These are phyloP conservation scores for Agapornis roseicollis DNA, from an alignment of 2,113 vertebrate species.

Conservation along the genomic window DNA sequence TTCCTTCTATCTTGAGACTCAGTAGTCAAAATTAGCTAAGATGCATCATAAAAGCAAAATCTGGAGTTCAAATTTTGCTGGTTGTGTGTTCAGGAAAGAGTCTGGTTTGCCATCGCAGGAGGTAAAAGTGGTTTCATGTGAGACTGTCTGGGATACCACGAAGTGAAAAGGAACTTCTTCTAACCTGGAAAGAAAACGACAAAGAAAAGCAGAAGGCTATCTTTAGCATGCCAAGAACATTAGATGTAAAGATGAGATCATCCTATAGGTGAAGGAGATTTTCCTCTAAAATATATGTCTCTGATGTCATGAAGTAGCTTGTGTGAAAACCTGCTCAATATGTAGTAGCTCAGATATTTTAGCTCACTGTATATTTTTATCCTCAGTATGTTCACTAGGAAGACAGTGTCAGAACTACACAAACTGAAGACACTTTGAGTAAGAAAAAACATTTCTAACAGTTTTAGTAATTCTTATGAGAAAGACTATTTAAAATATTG, in stretches of 20 bases:
- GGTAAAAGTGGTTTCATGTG: neutral
- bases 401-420: constrained; percentile 25
- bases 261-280: constrained; percentile 25
- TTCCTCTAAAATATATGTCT: constrained; percentile 36
- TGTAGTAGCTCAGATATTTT: constrained; percentile 56
- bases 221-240: constrained; percentile 34
- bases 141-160: neutral
- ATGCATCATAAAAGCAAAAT: neutral
- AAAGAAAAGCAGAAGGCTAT: constrained; percentile 2
- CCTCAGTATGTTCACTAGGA: constrained; percentile 31
- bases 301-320: constrained; percentile 45
- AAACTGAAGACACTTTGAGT: neutral
- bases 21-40: neutral
- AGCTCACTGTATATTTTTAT: constrained; percentile 52
- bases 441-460: neutral
- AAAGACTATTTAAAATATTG: neutral
- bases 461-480: neutral
- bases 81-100: neutral
- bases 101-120: neutral
- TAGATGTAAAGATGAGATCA: constrained; percentile 30
- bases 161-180: constrained; percentile 6
- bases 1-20: neutral
- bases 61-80: neutral
- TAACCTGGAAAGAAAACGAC: constrained; percentile 33
- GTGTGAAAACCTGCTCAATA: constrained; percentile 41